Percentiles rank a stretch among this genome's conserved stretches.
These are phyloP conservation scores for Papilio glaucus DNA, from an alignment of 1,140 invertebrate genomes.

Conservation along the genomic window DNA sequence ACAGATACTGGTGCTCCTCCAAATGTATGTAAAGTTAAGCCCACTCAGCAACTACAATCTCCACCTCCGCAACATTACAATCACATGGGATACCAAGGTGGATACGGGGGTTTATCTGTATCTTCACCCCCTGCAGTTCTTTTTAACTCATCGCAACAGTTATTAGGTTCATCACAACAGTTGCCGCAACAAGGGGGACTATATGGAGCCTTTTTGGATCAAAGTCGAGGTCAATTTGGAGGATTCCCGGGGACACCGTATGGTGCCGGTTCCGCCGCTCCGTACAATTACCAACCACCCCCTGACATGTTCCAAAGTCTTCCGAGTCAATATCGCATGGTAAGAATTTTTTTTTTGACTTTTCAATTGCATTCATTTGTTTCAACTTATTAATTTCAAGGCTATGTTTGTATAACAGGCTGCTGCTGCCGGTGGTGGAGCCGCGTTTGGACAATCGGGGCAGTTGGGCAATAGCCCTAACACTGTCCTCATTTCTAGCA, in stretches of 20 bases:
- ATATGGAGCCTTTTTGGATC: constrained; percentile 80
- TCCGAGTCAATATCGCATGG: constrained; percentile 89
- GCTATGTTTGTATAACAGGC: constrained; percentile 49
- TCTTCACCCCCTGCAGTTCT: constrained; percentile 92
- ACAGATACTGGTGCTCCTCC: constrained; percentile 74
- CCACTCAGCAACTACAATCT: constrained; percentile 84
- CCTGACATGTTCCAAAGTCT: constrained; percentile 93
- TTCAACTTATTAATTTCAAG: constrained; percentile 31
- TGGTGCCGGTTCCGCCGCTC: constrained; percentile 79
- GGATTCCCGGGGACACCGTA: constrained; percentile 80
- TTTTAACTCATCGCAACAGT: constrained; percentile 89
- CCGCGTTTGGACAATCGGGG: constrained; percentile 89
- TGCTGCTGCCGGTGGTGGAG: constrained; percentile 84
- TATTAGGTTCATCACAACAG: constrained; percentile 87
- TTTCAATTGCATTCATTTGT: constrained; percentile 27
- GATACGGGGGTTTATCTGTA: constrained; percentile 89
- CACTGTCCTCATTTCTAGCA: constrained; percentile 94
- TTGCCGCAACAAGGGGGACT: constrained; percentile 90
- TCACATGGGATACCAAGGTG: constrained; percentile 78
- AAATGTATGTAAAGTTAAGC: constrained; percentile 82
- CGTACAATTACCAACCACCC: constrained; percentile 84
- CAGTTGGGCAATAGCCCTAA: constrained; percentile 93
- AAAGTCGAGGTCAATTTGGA: constrained; percentile 78
- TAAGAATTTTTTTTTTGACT: no score
- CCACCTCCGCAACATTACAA: constrained; percentile 84